Base-by-base conservation (phyloP, 2,113 vertebrate species). In the Eidolon helvum region DNA sequence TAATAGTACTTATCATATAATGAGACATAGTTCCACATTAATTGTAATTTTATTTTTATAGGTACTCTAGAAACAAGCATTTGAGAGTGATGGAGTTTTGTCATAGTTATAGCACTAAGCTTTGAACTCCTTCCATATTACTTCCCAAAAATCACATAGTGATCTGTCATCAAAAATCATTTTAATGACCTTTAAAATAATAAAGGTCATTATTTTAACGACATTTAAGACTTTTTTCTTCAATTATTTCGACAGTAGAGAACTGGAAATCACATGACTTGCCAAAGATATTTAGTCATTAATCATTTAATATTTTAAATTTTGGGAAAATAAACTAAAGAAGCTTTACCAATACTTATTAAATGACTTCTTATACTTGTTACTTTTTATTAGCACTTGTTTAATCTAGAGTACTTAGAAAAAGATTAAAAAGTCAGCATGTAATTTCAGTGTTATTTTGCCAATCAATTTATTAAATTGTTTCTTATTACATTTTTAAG, bases 101-200 rank as follows among this genome's bases (percentile, higher is more conserved):
- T 94, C 35, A 95, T 21, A 83, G 40, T 87, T 91, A 82, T 10
- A 61, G 74, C 43, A 69, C 48, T 94, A 53, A 96, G 35, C 65
- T 95, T 88, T 74, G 38, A 87, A 75, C 19, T 77, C 33, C 10
- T 79, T 92, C 43, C 12, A 30, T 38, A 59, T 71, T 87, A 59
- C 77, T 3, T 92, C 53, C 26, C 24, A 9, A 28, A 94, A 77
- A n/a, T 79, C 71, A 79, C 38, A 68, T 30, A 74, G 35, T 93
- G n/a, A 79, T 65, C 16, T 74, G 50, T 72, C 45, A 94, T 94
- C 40, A 85, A 71, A 95, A 87, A 66, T 96, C 38, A 83, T 74
- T 87, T 74, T 48, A 91, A 50, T 63, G 59, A 63, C 59, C 28
- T 63, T 30, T 63, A n/a, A 65, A 65, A 65, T n/a, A n/a, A 18